phyloP scores from a whole-genome alignment of 2,797 vertebrate genomes.

The Semaprochilodus insignis region DNA sequence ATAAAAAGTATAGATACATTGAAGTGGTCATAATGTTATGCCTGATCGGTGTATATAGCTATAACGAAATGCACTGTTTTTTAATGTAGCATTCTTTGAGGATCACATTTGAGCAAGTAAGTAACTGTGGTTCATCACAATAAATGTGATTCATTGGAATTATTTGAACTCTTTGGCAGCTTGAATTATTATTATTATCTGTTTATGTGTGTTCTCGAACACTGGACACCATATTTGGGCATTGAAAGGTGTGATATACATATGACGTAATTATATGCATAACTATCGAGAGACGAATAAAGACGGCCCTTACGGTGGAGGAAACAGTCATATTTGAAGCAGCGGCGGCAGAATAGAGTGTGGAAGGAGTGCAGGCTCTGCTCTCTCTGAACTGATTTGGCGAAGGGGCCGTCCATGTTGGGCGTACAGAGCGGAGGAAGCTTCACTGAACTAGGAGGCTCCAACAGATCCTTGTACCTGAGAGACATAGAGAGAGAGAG shows the following conservation, averaged over 20 bases:
- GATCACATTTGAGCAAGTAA: no score
- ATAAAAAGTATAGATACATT: no score
- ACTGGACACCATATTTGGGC: no score
- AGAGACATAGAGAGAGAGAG: not conserved
- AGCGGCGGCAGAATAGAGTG: conserved; percentile 96
- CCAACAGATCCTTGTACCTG: conserved; percentile 94
- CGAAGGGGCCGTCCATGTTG: conserved; percentile 93
- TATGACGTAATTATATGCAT: no score
- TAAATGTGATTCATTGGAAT: no score
- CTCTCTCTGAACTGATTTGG: conserved; percentile 95
- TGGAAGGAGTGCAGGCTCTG: conserved; percentile 98
- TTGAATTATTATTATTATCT: not conserved
- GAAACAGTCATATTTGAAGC: conserved; percentile 99
- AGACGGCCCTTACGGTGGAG: conserved; percentile 83
- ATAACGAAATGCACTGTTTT: no score
- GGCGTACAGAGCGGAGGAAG: conserved; percentile 95
- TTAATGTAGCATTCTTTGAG: no score
- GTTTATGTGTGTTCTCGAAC: no score
- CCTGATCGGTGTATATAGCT: no score
- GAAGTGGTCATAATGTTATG: no score
- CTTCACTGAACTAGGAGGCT: conserved; percentile 86
- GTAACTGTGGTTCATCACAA: no score
- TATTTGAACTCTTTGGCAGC: not conserved
- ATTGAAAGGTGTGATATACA: no score
- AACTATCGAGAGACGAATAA: not conserved